Conservation (phyloP, 2,113 vertebrate species). For the Barnardius zonarius region DNA sequence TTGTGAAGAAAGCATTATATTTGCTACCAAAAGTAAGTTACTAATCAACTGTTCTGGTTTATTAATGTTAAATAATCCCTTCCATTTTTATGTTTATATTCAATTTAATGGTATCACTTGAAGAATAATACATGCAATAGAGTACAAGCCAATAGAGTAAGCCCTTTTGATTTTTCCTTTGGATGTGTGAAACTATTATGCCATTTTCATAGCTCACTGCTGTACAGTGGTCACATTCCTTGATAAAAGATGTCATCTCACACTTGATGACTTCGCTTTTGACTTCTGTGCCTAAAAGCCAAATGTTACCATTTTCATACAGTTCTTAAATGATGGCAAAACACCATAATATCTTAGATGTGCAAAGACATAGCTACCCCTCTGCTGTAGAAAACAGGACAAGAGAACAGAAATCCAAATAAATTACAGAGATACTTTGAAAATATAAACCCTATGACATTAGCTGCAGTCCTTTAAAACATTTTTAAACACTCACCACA, state of each 20-base stretch:
- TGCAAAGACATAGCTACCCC: neutral
- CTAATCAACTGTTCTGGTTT: neutral
- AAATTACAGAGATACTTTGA: neutral
- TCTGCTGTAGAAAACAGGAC: neutral
- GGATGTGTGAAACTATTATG: neutral
- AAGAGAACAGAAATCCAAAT: neutral
- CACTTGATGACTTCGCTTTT: neutral
- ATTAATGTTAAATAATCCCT: neutral
- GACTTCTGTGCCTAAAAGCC: neutral
- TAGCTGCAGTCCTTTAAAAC: neutral
- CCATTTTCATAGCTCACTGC: neutral
- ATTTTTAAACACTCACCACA: neutral
- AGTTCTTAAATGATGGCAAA: neutral
- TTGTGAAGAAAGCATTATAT: neutral
- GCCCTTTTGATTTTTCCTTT: neutral
- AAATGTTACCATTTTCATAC: neutral
- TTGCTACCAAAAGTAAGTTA: neutral
- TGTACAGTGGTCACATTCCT: neutral
- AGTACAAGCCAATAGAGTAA: neutral
- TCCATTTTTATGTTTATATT: neutral
- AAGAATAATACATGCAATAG: neutral
- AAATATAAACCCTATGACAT: neutral
- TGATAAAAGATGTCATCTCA: neutral
- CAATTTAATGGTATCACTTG: neutral
- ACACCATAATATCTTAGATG: neutral